Conservation (phyloP, 2,888 invertebrate genomes). For the Nemoura dubitans region DNA sequence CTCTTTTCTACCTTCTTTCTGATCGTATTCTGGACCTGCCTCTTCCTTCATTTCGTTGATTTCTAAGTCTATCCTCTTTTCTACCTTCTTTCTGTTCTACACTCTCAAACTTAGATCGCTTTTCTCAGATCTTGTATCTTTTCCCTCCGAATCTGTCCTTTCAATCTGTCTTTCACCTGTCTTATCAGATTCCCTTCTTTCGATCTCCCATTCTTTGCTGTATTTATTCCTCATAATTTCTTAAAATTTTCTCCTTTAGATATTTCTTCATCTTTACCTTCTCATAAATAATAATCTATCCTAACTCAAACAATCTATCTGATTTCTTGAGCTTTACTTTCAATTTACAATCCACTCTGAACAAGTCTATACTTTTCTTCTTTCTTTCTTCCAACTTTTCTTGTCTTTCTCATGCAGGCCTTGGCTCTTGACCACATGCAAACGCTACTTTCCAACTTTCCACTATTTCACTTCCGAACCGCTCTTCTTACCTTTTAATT, state of each 20-base stretch:
- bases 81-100: slow-evolving; percentile 22
- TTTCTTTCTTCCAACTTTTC: slow-evolving; percentile 37
- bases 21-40: not conserved
- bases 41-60: slow-evolving; percentile 9
- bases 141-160: slow-evolving; percentile 37
- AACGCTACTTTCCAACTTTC: slow-evolving; percentile 4
- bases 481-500: not conserved
- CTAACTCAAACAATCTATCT: no score
- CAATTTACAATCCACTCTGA: slow-evolving; percentile 39
- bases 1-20: slow-evolving; percentile 27
- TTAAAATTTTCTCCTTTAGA: not conserved
- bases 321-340: slow-evolving; percentile 31
- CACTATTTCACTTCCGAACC: slow-evolving; percentile 34
- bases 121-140: slow-evolving; percentile 30
- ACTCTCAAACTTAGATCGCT: slow-evolving; percentile 41
- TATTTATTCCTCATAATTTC: not conserved
- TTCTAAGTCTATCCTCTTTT: slow-evolving; percentile 46
- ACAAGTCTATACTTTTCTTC: slow-evolving; percentile 39
- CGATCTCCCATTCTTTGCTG: not conserved
- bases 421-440: not conserved
- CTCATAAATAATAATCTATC: no score
- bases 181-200: slow-evolving; percentile 25
- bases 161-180: slow-evolving; percentile 31
- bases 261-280: slow-evolving; percentile 8
- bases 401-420: slow-evolving; percentile 30